Conservation (phyloP, 2,888 invertebrate genomes). For the Atherix ibis region DNA sequence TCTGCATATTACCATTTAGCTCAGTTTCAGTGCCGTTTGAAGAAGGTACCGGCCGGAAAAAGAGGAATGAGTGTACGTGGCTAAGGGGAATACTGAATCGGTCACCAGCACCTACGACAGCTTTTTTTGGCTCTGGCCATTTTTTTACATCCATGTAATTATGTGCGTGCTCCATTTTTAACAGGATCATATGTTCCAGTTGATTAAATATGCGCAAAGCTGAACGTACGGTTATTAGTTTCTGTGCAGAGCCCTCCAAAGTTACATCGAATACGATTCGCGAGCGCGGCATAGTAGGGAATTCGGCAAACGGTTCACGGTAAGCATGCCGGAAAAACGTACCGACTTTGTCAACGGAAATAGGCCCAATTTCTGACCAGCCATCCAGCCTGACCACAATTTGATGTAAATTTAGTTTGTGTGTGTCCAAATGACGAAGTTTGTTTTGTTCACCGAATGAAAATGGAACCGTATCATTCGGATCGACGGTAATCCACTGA, state of each 20-base stretch:
- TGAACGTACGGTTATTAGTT: constrained; percentile 82
- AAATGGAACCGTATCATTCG: constrained; percentile 68
- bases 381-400: constrained; percentile 78
- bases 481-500: constrained; percentile 57
- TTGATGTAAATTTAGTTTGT: constrained; percentile 68
- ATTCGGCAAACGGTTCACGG: constrained; percentile 19
- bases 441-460: constrained; percentile 67
- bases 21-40: constrained; percentile 10
- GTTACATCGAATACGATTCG: constrained; percentile 83
- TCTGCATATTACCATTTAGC: constrained; percentile 8
- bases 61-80: constrained; percentile 57
- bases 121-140: constrained; percentile 25
- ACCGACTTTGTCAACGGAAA: constrained; percentile 92
- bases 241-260: constrained; percentile 84
- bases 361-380: constrained; percentile 73
- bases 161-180: constrained; percentile 42
- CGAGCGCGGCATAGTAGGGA: constrained; percentile 35
- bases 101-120: constrained; percentile 38
- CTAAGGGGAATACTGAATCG: constrained; percentile 61
- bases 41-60: constrained; percentile 47
- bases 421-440: constrained; percentile 54
- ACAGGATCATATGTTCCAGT: constrained; percentile 52
- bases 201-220: constrained; percentile 68
- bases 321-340: constrained; percentile 69
- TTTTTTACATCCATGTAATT: constrained; percentile 12